These are phyloP conservation scores for Synanthedon formicaeformis DNA, from an alignment of 2,888 invertebrate species.

Conservation along the genomic window DNA sequence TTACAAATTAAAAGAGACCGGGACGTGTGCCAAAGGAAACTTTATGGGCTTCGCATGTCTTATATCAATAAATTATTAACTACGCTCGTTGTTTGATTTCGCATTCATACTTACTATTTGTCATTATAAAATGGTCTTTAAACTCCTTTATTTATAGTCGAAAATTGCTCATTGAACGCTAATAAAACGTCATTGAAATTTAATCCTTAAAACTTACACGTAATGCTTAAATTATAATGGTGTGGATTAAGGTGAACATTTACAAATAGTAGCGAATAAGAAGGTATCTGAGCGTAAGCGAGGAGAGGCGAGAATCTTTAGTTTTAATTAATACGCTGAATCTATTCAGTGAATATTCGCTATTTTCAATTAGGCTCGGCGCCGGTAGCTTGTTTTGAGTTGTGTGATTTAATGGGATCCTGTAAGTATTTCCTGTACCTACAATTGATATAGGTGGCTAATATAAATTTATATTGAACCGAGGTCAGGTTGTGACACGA, in stretches of 20 bases:
- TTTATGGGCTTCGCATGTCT: slow-evolving; percentile 70
- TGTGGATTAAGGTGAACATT: slow-evolving; percentile 18
- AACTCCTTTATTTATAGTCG: slow-evolving; percentile 34
- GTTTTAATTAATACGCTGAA: slow-evolving; percentile 64
- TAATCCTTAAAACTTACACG: slow-evolving; percentile 40
- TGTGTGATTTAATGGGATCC: slow-evolving; percentile 50
- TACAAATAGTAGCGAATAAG: slow-evolving; percentile 42
- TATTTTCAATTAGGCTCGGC: slow-evolving; percentile 59
- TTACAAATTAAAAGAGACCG: slow-evolving; percentile 67
- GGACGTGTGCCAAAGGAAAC: slow-evolving; percentile 66
- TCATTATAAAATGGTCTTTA: slow-evolving; percentile 48
- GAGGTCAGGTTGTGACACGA: slow-evolving; percentile 22
- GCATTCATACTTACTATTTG: slow-evolving; percentile 46
- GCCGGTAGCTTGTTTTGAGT: slow-evolving; percentile 60
- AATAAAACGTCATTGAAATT: slow-evolving; percentile 34
- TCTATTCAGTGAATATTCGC: slow-evolving; percentile 46
- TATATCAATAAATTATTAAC: slow-evolving; percentile 71
- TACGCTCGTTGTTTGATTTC: slow-evolving; percentile 65
- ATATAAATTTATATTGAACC: slow-evolving; percentile 12
- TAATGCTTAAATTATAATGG: slow-evolving; percentile 51
- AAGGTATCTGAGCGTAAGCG: slow-evolving; percentile 38
- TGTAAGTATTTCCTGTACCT: slow-evolving; percentile 32
- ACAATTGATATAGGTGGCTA: slow-evolving; percentile 26
- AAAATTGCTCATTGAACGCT: slow-evolving; percentile 26
- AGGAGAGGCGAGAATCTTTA: slow-evolving; percentile 58